A percentile compares a stretch with the other conserved stretches of the same genome.
Evolutionary conservation across 2,888 invertebrate species (phyloP).

Genomic region (Diplazon laetatorius): DNA sequence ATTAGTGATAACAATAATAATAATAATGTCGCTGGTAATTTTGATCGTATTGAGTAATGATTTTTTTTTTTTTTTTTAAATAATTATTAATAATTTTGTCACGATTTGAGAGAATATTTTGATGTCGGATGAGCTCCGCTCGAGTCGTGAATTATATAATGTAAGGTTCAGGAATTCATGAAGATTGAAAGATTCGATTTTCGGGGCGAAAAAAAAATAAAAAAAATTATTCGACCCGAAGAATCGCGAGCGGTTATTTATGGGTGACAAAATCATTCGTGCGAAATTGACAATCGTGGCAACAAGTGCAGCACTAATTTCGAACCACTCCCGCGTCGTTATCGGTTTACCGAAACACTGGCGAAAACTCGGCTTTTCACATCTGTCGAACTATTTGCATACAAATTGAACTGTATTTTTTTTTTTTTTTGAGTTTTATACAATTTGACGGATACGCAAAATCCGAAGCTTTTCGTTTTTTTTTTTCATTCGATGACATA

Average conservation of each 20-base stretch:
- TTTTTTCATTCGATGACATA: neutral
- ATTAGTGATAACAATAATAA: too few species aligned
- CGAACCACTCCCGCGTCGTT: neutral
- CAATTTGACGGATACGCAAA: neutral
- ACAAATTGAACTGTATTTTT: slow-evolving; percentile 4
- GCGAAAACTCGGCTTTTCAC: slow-evolving; percentile 1
- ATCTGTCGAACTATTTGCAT: slow-evolving; percentile 8
- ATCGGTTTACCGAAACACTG: neutral
- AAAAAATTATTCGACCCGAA: neutral
- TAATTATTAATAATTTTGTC: too few species aligned
- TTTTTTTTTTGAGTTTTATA: slow-evolving; percentile 1
- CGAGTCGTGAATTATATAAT: neutral
- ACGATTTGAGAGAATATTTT: too few species aligned
- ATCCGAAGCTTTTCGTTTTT: neutral
- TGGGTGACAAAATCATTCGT: neutral
- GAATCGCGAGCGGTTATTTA: neutral
- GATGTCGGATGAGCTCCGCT: neutral
- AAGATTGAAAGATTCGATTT: neutral
- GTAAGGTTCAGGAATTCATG: neutral
- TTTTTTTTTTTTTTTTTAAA: too few species aligned
- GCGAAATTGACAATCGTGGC: neutral
- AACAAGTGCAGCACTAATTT: neutral
- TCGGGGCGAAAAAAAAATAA: too few species aligned
- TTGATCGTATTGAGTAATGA: too few species aligned
- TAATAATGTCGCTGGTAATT: too few species aligned